Evolutionary conservation across 2,113 vertebrate species (phyloP), one percentile per base, ranked within the genome.

Genomic region (Oreocharis arfaki): DNA sequence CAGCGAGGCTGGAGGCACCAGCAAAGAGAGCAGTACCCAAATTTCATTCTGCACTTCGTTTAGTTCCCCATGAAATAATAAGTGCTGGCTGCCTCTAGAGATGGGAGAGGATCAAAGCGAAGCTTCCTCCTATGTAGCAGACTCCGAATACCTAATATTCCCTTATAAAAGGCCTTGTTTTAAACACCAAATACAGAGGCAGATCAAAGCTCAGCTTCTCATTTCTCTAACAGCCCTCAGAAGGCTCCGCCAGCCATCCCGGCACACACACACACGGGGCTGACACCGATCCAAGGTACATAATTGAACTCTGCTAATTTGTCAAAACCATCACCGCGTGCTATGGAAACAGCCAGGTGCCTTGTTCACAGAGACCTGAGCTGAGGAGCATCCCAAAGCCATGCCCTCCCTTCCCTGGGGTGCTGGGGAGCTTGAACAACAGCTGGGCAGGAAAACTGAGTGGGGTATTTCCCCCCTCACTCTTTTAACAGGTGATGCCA

Each of bases 141-240:
- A 85, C 95, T 91, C 67, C 83, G 89, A 97, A 97, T 97, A 95
- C 87, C 96, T 96, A 97, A 97, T 96, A 97, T 85, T 95, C 95
- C 82, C 78, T 87, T 96, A 85, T 94, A 97, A 97, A 95, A 93
- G 92, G 91, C 91, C 96, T 97, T 97, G 96, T 97, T 97, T 97
- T 96, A 97, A 95, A 97, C 94, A 95, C 89, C 96, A 96, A 97
- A 97, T 87, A 97, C 96, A 97, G 94, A 97, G 55, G 83, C 74
- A 95, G 96, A 97, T 97, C 97, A 96, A 97, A 97, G 97, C 92
- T 89, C 82, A 41, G 85, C 75, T 94, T 89, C 93, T 84, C 74
- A 39, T 94, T 90, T 81, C 93, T 96, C 87, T 95, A 97, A 96
- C 94, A 96, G 93, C 76, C 92, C 92, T 96, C 77, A 49, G 93